Base-by-base conservation (phyloP, 2,797 vertebrate genomes). In the Typhlichthys eigenmanni region DNA sequence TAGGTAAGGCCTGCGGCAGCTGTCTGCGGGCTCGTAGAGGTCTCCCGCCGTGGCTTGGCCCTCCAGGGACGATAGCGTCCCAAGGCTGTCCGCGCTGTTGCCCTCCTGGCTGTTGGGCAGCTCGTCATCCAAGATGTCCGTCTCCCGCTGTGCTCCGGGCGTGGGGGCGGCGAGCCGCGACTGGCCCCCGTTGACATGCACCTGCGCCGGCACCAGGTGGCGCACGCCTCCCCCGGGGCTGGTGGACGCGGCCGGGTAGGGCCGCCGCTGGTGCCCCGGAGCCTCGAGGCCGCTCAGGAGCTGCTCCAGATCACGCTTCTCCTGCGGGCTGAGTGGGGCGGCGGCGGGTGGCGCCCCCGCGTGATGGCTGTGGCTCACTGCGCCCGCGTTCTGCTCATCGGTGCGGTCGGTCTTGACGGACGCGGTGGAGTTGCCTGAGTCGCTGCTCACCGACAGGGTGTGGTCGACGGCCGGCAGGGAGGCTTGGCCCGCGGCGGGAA, bases 381-480 rank as follows among this genome's bases (percentile, higher is more conserved):
- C 78, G 5, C 66, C 74, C 45, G 64, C 89, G 68, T 80, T 90
- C 0, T 91, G 91, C 73, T 98, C 96, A 90, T 99, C 97, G 0
- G 97, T 99, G 64, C 95, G 95, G 83, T 98, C 96, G 0, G 97
- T 99, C 87, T 98, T 97, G 75, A 96, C 89, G 57, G 97, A 98
- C 2, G 97, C 97, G 0, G 96, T 98, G 29, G 97, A 99, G 90
- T 99, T 98, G 61, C 97, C 97, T 0, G 97, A 98, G 84, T 99
- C 97, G 0, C 96, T 98, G 93, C 97, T 99, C 74, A 98, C 95
- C 0, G 97, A 98, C 0, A 98, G 91, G 0, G 96, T 96, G 69
- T 93, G 92, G 78, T 93, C 92, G 0, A 91, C 91, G 0, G 91
- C 85, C 3, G 92, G 91, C 13, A 92, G 91, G 55, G 87, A 81